These are phyloP conservation scores for Casuarius casuarius DNA, from an alignment of 2,113 vertebrate species.

Conservation along the genomic window DNA sequence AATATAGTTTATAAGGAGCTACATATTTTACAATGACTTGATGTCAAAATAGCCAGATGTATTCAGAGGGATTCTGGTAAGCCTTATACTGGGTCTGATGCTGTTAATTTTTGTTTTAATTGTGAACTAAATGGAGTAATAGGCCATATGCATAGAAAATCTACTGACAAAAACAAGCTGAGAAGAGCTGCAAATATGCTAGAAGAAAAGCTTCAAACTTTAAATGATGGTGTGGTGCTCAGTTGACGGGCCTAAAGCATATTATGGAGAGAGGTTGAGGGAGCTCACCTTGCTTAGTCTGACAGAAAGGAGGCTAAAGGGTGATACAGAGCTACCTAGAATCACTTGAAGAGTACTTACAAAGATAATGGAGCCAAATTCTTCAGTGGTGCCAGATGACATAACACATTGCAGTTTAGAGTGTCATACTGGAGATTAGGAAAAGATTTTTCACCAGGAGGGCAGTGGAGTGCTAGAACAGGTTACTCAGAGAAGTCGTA, in stretches of 20 bases:
- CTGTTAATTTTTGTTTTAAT: background rate
- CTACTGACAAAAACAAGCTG: background rate
- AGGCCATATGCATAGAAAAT: background rate
- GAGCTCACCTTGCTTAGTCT: background rate
- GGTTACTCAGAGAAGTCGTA: background rate
- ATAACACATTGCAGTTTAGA: background rate
- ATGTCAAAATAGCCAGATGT: background rate
- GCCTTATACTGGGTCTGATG: background rate
- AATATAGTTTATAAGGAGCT: background rate
- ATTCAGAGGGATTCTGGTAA: background rate
- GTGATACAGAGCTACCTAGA: background rate
- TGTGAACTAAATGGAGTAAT: background rate
- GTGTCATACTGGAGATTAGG: background rate
- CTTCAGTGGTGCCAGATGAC: background rate
- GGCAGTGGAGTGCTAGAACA: background rate
- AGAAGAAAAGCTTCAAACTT: background rate
- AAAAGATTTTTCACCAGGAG: background rate
- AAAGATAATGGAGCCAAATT: background rate
- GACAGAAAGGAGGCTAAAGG: background rate
- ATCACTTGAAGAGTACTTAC: background rate
- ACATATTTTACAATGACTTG: background rate
- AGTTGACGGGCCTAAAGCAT: background rate
- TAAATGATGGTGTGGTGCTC: background rate
- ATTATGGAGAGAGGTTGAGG: background rate
- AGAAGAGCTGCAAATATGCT: background rate